phyloP scores from a whole-genome alignment of 1,140 invertebrate genomes.

The Macrobrachium rosenbergii region DNA sequence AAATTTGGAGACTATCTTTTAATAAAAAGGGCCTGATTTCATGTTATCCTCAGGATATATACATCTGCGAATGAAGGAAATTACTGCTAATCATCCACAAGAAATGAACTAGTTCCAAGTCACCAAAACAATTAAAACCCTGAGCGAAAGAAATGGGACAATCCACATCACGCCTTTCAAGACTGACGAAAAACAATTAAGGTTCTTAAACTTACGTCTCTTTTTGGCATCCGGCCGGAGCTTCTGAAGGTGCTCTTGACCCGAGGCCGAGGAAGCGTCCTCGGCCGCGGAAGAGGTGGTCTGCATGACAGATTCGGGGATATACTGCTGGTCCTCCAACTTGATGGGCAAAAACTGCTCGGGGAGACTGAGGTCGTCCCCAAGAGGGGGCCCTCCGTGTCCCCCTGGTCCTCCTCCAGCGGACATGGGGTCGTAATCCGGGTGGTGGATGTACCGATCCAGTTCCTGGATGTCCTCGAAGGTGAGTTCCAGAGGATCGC shows the following conservation, averaged over 20 bases:
- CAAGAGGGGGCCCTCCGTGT: no score
- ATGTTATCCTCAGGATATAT: no score
- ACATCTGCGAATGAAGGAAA: no score
- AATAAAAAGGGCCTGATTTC: no score
- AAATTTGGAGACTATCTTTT: no score
- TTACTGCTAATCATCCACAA: no score
- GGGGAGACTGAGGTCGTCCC: conserved; percentile 4
- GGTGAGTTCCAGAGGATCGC: conserved; percentile 20
- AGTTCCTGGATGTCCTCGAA: conserved; percentile 42
- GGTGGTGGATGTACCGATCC: conserved; percentile 31
- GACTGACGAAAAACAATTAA: not conserved
- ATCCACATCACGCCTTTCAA: not conserved
- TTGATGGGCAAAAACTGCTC: not conserved
- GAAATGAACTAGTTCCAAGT: no score
- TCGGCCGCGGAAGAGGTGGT: no score
- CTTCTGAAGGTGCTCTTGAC: conserved; percentile 39
- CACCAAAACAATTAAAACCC: no score
- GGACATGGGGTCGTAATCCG: not conserved
- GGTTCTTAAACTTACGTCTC: conserved; percentile 16
- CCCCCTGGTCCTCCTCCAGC: not conserved
- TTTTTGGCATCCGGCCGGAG: conserved; percentile 43
- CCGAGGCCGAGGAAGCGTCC: not conserved
- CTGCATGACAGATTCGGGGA: not conserved
- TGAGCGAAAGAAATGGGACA: not conserved
- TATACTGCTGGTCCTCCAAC: not conserved